Conservation (phyloP, 2,113 vertebrate species). For the Anguilla rostrata region DNA sequence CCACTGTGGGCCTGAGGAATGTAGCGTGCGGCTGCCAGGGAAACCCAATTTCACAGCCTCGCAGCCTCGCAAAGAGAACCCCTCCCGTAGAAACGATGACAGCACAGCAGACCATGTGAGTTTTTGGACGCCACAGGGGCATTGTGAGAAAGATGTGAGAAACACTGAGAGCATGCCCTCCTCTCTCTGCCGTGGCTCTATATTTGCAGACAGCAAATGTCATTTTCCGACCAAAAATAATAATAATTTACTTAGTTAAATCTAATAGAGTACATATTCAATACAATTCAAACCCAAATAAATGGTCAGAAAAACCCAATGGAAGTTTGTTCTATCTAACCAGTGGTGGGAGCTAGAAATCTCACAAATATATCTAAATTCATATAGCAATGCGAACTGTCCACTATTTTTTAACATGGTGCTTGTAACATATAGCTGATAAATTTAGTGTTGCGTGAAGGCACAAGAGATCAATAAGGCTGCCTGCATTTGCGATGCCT, state of each 20-base stretch:
- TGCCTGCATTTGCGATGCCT: no score
- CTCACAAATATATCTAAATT: no score
- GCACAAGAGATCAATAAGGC: neutral
- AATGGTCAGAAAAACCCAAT: neutral
- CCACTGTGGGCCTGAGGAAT: slow-evolving; percentile 34
- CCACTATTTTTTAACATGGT: no score
- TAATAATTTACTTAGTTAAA: no score
- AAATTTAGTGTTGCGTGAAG: neutral
- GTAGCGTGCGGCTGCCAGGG: slow-evolving; percentile 25
- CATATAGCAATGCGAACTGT: no score
- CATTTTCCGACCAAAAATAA: no score
- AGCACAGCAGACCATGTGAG: neutral
- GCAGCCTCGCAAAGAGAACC: neutral
- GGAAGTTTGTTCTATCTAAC: no score
- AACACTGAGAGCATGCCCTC: neutral
- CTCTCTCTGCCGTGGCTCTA: neutral
- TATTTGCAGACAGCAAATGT: neutral
- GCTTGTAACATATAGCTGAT: no score
- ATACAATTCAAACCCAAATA: neutral
- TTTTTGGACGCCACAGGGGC: neutral
- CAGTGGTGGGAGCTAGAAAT: no score
- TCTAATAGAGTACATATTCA: no score
- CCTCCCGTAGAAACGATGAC: neutral
- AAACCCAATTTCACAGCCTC: slow-evolving; percentile 16
- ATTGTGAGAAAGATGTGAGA: neutral